Conservation (phyloP, 2,888 invertebrate species). For the Tineola bisselliella region DNA sequence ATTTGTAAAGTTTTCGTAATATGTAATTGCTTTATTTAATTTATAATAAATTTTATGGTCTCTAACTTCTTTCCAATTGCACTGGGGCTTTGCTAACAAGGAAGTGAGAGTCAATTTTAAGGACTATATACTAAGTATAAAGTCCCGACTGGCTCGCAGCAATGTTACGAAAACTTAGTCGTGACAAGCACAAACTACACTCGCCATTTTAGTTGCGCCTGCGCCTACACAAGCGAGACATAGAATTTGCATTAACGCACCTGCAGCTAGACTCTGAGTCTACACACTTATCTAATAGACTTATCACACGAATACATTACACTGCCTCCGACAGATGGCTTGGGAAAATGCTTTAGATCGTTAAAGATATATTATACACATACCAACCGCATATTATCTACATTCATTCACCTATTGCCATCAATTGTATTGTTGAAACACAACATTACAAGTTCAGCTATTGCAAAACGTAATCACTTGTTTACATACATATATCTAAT, state of each 20-base stretch:
- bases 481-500: background rate
- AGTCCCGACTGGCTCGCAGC: conserved; percentile 24
- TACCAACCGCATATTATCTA: background rate
- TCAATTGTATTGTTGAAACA: conserved; percentile 14
- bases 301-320: conserved; percentile 32
- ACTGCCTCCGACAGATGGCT: conserved; percentile 27
- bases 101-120: conserved; percentile 53
- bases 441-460: conserved; percentile 3
- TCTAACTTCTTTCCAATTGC: background rate
- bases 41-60: background rate
- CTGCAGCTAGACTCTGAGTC: conserved; percentile 25
- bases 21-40: background rate
- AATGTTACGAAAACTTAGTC: conserved; percentile 34
- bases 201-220: conserved; percentile 15
- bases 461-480: background rate
- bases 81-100: conserved; percentile 25
- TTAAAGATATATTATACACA: conserved; percentile 19
- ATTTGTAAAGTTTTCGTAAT: background rate
- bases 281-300: conserved; percentile 34
- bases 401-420: conserved; percentile 3
- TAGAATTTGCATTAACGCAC: conserved; percentile 45
- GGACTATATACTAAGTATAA: conserved; percentile 28
- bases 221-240: conserved; percentile 17
- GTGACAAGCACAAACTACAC: conserved; percentile 15
- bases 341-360: conserved; percentile 32